Evolutionary conservation across 2,888 invertebrate species (phyloP), one percentile per base, ranked within the genome.

Genomic region (Orchesellides sinensis): DNA sequence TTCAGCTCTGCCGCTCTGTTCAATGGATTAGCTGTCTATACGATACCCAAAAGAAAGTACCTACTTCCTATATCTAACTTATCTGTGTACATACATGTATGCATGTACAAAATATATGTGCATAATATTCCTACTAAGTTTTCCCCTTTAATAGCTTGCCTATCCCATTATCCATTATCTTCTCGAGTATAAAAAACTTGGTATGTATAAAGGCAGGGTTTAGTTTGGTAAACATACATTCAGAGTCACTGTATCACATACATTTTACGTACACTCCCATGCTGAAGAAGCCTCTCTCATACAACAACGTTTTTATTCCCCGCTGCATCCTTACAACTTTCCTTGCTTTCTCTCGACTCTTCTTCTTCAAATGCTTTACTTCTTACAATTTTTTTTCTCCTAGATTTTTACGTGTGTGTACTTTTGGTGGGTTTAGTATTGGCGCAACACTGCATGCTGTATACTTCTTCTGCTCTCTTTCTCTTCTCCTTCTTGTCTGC

Each of bases 271-370:
- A 54, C 54, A 10, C 8, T 54, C 6, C 2, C n/a, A n/a, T n/a
- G n/a, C n/a, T n/a, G n/a, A n/a, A n/a, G n/a, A n/a, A n/a, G n/a
- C n/a, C n/a, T n/a, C n/a, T 32, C 10, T 32, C n/a, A 5, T 14
- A 8, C 40, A 17, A n/a, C 5, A 52, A 52, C 17, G 12, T 49
- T 8, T 4, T 40, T 56, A 21, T 40, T 72, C 45, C 29, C 45
- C 17, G 40, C 17, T 45, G 73, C 61, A 73, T 63, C 73, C 73
- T 59, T 73, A 59, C 61, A 73, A 73, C 59, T 59, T 56, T n/a
- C 59, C 25, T 21, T 69, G 17, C 17, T 35, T 63, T 35, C 52
- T 40, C 40, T 32, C n/a, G n/a, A n/a, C n/a, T 32, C 32, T 32
- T 32, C 32, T 32, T 32, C 32, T 32, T 32, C 32, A 10, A 4